phyloP scores from a whole-genome alignment of 2,113 vertebrate genomes.

The Aramus guarauna region DNA sequence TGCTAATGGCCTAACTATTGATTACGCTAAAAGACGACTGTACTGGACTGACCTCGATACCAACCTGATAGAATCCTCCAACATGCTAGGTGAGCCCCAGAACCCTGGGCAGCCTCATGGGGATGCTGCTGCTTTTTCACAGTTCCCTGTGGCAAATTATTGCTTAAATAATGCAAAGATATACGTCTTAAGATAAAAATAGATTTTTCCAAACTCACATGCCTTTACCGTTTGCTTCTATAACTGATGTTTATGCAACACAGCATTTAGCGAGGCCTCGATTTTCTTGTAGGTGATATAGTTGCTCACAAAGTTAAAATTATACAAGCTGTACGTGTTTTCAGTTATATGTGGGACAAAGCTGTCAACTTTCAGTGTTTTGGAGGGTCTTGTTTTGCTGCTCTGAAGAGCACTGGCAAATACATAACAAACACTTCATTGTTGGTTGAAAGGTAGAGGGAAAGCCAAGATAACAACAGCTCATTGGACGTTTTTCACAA shows the following conservation, averaged over 20 bases:
- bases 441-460: not conserved
- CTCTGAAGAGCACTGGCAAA: not conserved
- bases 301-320: not conserved
- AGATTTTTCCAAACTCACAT: not conserved
- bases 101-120: not conserved
- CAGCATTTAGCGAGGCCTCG: not conserved
- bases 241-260: not conserved
- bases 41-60: constrained; percentile 98
- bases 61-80: constrained; percentile 94
- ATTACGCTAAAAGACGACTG: constrained; percentile 90
- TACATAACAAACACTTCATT: not conserved
- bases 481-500: not conserved
- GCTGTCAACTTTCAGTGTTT: not conserved
- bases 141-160: not conserved
- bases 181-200: not conserved
- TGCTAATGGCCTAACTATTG: constrained; percentile 94
- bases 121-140: not conserved
- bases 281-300: not conserved
- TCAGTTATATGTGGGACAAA: not conserved
- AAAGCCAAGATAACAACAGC: not conserved
- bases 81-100: constrained; percentile 87
- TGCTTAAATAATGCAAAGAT: not conserved
- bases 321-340: not conserved
- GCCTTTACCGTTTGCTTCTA: not conserved
- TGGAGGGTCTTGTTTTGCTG: constrained; percentile 2